Evolutionary conservation across 1,140 invertebrate genomes (phyloP), one percentile per base, ranked within the genome.

Genomic region (Brachionus manjavacas): DNA sequence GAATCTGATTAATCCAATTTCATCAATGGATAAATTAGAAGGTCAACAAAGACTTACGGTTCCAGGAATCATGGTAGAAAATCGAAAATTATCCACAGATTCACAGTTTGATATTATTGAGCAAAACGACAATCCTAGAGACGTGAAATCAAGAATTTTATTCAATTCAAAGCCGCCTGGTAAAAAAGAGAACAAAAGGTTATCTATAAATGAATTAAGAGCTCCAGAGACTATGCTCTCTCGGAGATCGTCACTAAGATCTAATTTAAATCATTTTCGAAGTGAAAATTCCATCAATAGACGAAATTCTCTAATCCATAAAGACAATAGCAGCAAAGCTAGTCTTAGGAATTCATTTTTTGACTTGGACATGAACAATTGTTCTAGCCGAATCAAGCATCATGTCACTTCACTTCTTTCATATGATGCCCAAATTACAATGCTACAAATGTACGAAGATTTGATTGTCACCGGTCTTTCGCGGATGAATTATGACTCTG

Each of bases 381-480:
- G 68, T 72, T 72, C 68, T n/a, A 72, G 68, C 23, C 68, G 68
- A 16, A 35, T 39, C 16, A 76, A 76, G 12, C 72, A 76, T 28
- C 72, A 76, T 49, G 20, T 76, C 12, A 76, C 72, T 49, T 43
- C 79, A n/a, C 23, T 81, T 20, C 23, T 81, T 11, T 64, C 52
- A 35, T 64, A 41, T 28, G 79, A 81, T 46, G 79, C 79, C 9
- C 79, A 81, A 64, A 43, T 64, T 12, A 35, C 79, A 4, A 81
- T 46, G 52, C 20, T 81, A 9, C 35, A 81, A 46, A 55, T 81
- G 23, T 81, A 81, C 11, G 79, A 81, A 25, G 79, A 81, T 3
- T 64, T 81, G 79, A 81, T 81, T 41, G 31, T 60, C 3, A 11
- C 16, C 14, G 79, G 41, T 12, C 31, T 81, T 3, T 39, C 52